Evolutionary conservation across 1,140 invertebrate genomes (phyloP).

Genomic region (Diachasma alloeum): DNA sequence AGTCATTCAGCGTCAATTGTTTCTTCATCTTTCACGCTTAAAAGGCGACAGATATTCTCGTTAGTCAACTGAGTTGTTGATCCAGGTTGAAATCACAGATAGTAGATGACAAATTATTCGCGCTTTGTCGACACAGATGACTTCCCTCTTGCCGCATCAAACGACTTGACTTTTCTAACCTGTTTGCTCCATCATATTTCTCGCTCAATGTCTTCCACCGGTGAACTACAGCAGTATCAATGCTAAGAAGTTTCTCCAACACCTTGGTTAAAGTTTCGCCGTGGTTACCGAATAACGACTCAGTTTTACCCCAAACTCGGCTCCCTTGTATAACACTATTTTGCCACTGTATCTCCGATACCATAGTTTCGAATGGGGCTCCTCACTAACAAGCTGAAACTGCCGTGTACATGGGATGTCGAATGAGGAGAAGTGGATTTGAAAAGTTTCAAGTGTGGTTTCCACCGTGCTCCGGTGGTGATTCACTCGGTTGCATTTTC

Average conservation of each 20-base stretch:
- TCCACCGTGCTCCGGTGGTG: neutral
- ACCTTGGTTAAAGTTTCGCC: neutral
- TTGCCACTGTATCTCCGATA: neutral
- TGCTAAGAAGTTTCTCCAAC: neutral
- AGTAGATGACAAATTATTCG: too few species aligned
- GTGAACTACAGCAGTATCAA: neutral
- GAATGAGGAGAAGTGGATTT: slow-evolving; percentile 5
- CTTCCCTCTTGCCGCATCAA: too few species aligned
- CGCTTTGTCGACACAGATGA: too few species aligned
- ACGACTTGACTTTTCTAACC: neutral
- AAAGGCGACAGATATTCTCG: too few species aligned
- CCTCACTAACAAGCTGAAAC: neutral
- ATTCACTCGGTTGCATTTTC: neutral
- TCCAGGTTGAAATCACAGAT: neutral
- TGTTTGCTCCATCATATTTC: neutral
- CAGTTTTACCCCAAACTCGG: neutral
- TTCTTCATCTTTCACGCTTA: too few species aligned
- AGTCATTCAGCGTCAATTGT: too few species aligned
- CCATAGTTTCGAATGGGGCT: neutral
- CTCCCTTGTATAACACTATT: neutral
- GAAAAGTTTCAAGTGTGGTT: slow-evolving; percentile 5
- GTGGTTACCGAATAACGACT: neutral
- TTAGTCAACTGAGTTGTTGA: neutral
- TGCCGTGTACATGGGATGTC: neutral
- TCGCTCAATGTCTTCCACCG: neutral